These are phyloP conservation scores for Wasmannia auropunctata DNA, from an alignment of 1,140 invertebrate genomes.

Conservation along the genomic window DNA sequence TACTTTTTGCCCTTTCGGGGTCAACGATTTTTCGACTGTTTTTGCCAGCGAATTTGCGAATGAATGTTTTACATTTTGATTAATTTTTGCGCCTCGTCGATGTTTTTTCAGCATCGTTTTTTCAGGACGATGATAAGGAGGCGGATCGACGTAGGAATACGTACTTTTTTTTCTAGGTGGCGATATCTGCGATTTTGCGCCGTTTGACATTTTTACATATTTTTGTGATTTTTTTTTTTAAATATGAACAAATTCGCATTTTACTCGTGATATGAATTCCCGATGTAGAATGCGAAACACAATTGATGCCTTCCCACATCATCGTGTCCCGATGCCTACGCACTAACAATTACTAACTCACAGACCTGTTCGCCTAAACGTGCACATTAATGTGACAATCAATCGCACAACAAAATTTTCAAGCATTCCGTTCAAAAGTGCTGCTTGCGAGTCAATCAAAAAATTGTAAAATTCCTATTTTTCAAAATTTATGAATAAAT, in stretches of 20 bases:
- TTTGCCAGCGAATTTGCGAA: not conserved
- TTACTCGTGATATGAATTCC: not conserved
- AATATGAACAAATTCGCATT: not conserved
- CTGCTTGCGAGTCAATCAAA: not conserved
- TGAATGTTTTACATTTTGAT: conserved; percentile 17
- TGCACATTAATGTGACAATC: not conserved
- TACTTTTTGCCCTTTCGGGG: not conserved
- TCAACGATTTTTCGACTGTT: not conserved
- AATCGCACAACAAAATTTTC: not conserved
- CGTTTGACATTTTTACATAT: conserved; percentile 25
- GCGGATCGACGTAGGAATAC: not conserved
- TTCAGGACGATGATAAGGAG: not conserved
- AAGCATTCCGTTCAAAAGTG: not conserved
- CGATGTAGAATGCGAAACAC: conserved; percentile 12
- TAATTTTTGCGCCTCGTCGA: not conserved
- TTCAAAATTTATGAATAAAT: not conserved
- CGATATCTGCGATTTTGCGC: not conserved
- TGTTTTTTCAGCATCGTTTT: conserved; percentile 23
- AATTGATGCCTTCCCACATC: conserved; percentile 1
- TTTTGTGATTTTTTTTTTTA: conserved; percentile 33
- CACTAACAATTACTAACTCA: conserved; percentile 36
- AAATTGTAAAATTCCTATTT: not conserved
- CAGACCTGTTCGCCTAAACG: not conserved
- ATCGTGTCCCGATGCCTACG: not conserved
- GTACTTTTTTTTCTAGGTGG: conserved; percentile 12